phyloP scores from a whole-genome alignment of 1,140 invertebrate genomes.

The Brachionus manjavacas region DNA sequence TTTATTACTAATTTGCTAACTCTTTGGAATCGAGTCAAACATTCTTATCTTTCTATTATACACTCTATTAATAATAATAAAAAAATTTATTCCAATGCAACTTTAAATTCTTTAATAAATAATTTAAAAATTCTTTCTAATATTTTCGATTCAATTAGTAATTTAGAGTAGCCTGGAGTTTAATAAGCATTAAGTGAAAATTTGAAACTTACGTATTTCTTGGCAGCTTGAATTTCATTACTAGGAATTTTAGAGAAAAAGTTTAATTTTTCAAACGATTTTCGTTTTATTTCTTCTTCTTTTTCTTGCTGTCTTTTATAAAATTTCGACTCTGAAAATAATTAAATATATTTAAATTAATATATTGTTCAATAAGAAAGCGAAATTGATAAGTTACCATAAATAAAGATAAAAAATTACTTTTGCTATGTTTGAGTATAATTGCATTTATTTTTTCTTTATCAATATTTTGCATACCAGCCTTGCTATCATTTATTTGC shows the following conservation, averaged over 20 bases:
- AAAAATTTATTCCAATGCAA: no score
- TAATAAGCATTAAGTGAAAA: not conserved
- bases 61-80: no score
- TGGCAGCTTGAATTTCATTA: constrained; percentile 43
- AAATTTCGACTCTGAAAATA: constrained; percentile 60
- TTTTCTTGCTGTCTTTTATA: constrained; percentile 60
- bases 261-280: constrained; percentile 51
- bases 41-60: no score
- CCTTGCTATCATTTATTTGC: constrained; percentile 58
- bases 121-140: no score
- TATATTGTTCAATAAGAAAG: not conserved
- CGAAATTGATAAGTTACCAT: not conserved
- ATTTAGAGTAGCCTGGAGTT: no score
- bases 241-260: constrained; percentile 54
- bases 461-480: constrained; percentile 63
- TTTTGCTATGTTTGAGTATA: constrained; percentile 62
- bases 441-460: constrained; percentile 63
- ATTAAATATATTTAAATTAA: not conserved
- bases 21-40: no score
- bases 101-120: no score
- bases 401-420: constrained; percentile 44
- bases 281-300: constrained; percentile 58
- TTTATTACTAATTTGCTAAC: no score
- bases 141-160: no score
- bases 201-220: constrained; percentile 3